phyloP scores from a whole-genome alignment of 2,113 vertebrate genomes.

The Paracyprichromis sp. region DNA sequence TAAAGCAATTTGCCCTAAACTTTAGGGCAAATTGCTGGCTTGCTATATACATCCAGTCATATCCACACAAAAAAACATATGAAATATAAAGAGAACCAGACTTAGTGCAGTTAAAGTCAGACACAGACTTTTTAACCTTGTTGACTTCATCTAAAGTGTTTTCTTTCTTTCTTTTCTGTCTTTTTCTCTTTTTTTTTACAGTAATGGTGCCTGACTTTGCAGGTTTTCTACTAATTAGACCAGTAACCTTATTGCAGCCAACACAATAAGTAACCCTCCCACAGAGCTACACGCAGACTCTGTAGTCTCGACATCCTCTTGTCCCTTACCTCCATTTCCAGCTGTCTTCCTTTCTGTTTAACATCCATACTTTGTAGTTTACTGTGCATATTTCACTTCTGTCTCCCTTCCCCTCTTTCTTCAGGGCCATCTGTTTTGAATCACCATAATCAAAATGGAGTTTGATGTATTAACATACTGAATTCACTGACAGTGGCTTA shows the following conservation, averaged over 20 bases:
- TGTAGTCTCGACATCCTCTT: conserved; percentile 19
- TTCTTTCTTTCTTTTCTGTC: neutral
- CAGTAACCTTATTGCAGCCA: conserved; percentile 43
- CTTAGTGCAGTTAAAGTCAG: neutral
- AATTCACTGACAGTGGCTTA: conserved; percentile 12
- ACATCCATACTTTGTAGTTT: neutral
- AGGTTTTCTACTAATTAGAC: conserved; percentile 34
- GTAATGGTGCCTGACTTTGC: conserved; percentile 14
- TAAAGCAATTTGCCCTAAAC: neutral
- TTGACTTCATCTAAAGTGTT: conserved; percentile 3
- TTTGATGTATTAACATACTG: conserved; percentile 33
- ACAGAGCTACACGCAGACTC: neutral
- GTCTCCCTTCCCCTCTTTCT: neutral
- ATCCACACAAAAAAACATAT: neutral
- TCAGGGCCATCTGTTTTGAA: conserved; percentile 26
- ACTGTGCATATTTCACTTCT: neutral
- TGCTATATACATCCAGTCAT: neutral
- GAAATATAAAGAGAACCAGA: neutral
- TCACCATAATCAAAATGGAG: conserved; percentile 28
- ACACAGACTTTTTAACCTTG: conserved; percentile 3
- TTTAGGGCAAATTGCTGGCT: neutral
- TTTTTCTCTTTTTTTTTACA: neutral
- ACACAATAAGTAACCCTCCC: conserved; percentile 37
- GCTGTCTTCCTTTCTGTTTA: neutral
- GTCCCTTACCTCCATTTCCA: neutral